Base-by-base conservation (phyloP, 1,140 invertebrate species). In the Musca vetustissima region DNA sequence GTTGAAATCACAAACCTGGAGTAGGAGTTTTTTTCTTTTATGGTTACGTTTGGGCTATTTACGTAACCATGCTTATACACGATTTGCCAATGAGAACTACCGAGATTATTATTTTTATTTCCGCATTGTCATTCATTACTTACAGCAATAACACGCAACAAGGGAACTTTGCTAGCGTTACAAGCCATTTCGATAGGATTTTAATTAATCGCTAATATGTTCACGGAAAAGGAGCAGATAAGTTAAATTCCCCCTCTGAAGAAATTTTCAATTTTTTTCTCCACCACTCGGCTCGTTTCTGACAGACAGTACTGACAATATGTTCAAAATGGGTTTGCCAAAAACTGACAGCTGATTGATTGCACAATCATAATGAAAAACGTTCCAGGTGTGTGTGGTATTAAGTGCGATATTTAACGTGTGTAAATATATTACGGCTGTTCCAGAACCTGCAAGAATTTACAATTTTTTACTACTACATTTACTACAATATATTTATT, bases 131-230 rank as follows among this genome's bases (percentile, higher is more conserved):
- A 47, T 13, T 15, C 1, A n/a, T 55, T 48, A 82, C 80, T 82
- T 81, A 82, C 80, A 66, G 78, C 74, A 72, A 82, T 76, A 55
- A 71, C 55, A 70, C 80, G 78, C 71, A 82, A 70, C 57, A 82
- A 75, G 52, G 77, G 74, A 67, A 76, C 79, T 75, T 80, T 82
- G 72, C 73, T 82, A 70, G 80, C 80, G 66, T 76, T 83, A 71
- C 76, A 76, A 71, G 81, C 80, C 80, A 83, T 75, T 71, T 71
- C 67, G 67, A 72, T 68, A 68, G 68, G 52, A 65, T 70, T 69
- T 72, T 73, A 69, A 73, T 71, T 53, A 8, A 32, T 61, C 21
- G 15, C 43, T 59, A 47, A 68, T 43, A 21, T 69, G 14, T 57
- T 59, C 49, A 66, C 14, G n/a, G 25, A 14, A 67, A 52, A 43